Conservation (phyloP, 2,797 vertebrate genomes). For the Spinus pinus region DNA sequence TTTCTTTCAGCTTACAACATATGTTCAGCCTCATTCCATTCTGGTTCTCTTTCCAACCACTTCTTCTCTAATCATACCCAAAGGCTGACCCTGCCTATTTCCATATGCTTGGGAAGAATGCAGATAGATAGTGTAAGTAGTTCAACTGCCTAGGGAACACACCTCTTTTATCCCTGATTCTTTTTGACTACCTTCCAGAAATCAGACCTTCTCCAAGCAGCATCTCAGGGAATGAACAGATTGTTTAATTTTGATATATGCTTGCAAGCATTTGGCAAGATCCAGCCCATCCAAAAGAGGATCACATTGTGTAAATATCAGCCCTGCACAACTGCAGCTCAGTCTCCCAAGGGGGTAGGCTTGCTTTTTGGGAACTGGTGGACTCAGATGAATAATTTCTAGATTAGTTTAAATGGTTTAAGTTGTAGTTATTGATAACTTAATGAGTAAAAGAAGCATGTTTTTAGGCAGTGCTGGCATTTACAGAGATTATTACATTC, state of each 20-base stretch:
- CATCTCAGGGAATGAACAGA: not conserved
- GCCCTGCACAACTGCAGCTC: not conserved
- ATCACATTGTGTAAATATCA: not conserved
- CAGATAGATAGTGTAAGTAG: not conserved
- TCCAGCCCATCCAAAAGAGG: not conserved
- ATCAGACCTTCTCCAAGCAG: not conserved
- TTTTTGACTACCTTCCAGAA: not conserved
- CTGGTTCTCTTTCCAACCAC: not conserved
- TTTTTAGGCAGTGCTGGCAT: not conserved
- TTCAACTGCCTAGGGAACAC: not conserved
- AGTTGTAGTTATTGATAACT: not conserved
- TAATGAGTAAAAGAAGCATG: not conserved
- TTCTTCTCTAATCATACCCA: not conserved
- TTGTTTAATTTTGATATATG: not conserved
- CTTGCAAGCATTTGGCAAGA: not conserved
- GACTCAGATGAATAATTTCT: not conserved
- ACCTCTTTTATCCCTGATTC: not conserved
- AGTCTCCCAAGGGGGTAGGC: not conserved
- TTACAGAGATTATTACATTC: not conserved
- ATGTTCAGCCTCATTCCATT: not conserved
- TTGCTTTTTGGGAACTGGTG: not conserved
- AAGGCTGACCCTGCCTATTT: not conserved
- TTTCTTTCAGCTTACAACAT: not conserved
- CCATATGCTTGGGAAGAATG: not conserved
- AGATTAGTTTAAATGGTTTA: not conserved